Conservation (phyloP, 2,888 invertebrate genomes). For the Folsomia candida region DNA sequence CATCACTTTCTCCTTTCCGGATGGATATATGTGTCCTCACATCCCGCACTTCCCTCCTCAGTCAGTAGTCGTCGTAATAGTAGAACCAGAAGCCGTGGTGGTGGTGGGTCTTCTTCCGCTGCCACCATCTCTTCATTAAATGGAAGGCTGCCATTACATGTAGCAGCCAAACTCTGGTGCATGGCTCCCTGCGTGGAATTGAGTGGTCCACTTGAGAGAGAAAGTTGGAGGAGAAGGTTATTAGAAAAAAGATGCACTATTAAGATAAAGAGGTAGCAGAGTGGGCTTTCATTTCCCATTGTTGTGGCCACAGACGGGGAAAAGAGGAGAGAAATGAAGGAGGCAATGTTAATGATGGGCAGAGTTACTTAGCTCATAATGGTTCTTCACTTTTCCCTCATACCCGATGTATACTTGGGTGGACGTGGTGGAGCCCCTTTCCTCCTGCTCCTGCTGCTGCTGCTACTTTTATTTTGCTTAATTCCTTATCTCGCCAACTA, state of each 20-base stretch:
- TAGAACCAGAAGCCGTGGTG: no score
- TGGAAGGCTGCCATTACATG: no score
- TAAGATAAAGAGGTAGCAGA: constrained; percentile 22
- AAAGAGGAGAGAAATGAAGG: constrained; percentile 14
- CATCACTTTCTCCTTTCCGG: not conserved
- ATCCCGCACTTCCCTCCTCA: constrained; percentile 11
- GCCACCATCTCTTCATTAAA: no score
- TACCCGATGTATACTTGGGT: constrained; percentile 38
- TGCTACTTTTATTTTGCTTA: constrained; percentile 41
- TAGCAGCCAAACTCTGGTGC: no score
- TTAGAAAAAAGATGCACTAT: constrained; percentile 21
- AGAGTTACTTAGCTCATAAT: constrained; percentile 47
- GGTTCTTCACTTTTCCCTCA: constrained; percentile 37
- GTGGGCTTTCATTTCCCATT: constrained; percentile 16
- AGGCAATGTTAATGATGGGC: constrained; percentile 43
- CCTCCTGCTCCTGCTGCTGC: no score
- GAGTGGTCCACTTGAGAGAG: constrained; percentile 1
- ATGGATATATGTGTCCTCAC: not conserved
- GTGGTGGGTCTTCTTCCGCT: no score
- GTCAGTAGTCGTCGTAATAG: constrained; percentile 21
- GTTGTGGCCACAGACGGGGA: constrained; percentile 2
- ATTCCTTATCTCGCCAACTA: constrained; percentile 34
- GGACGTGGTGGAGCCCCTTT: no score
- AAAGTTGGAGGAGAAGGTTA: constrained; percentile 4
- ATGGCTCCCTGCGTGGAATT: constrained; percentile 1